Base-by-base conservation (phyloP, 2,113 vertebrate genomes). In the Epinephelus fuscoguttatus region DNA sequence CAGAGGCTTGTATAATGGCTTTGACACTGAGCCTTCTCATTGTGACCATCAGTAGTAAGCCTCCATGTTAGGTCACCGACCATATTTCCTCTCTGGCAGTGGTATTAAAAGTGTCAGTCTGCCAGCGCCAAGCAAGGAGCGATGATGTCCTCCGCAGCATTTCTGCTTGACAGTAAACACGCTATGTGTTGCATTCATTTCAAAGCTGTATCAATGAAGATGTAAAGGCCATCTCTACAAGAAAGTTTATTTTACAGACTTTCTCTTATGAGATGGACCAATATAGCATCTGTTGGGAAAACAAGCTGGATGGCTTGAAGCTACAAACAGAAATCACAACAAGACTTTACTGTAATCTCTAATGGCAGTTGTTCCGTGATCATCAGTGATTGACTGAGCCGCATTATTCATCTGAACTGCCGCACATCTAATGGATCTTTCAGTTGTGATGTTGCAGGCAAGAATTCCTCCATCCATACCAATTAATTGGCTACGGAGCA, bases 21-120 rank as follows among this genome's bases (percentile, higher is more conserved):
- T 89, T 90, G 91, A 91, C 90, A 91, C 83, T 89, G 83, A 92
- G 89, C 84, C 87, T 78, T 81, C 87, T 86, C 88, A 82, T 92
- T 88, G 91, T 83, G 80, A 70, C 91, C 90, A 87, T 87, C 79
- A 89, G 78, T 70, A 14, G 69, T 88, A 89, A 91, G 90, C 73
- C 82, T 70, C 81, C 1, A 30, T 90, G 82, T 93, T 90, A 71
- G 87, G 88, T 91, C 89, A 88, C 71, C 74, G 47, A 80, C 84
- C 61, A 84, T 78, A 82, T 89, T 89, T 80, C 69, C 78, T 86
- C 40, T 78, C 63, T 78, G 52, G 70, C 75, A 59, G 66, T 8
- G 0, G 80, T 50, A 84, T 88, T 86, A 78, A 87, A 88, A 88
- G 64, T 73, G 89, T 84, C 89, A 70, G 55, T 71, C 64, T 30